Base-by-base conservation (phyloP, 1,140 invertebrate genomes). In the Camponotus pennsylvanicus region DNA sequence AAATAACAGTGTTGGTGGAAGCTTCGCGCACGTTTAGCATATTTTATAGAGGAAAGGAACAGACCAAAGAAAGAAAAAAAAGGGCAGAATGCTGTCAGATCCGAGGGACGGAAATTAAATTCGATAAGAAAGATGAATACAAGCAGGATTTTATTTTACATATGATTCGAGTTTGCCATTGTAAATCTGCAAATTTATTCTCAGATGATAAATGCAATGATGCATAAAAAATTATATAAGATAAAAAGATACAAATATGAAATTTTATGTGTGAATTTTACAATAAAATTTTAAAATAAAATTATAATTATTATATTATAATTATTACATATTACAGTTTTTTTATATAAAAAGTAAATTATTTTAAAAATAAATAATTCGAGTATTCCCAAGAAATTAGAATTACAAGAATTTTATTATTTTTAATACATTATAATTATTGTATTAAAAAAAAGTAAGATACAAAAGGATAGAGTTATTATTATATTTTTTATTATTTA, bases 1-100 rank as follows among this genome's bases (percentile, higher is more conserved):
- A 93, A 94, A 93, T 94, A 94, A 94, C 88, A 93, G 91, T 90
- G 88, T 89, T 79, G 87, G 66, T 79, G 86, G 79, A 85, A 76
- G 87, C 64, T 88, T 88, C 80, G 63, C 71, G 85, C 63, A 78
- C 89, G 90, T 93, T 93, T 93, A 93, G 91, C 92, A 92, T 92
- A 93, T 93, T 92, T 92, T 93, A 92, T 90, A 92, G 77, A 90
- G 76, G 83, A 80, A 59, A 80, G 69, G 37, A 69, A 52, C 42
- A 49, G 27, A 73, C 3, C 4, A 15, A 13, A 45, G 32, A 70
- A 18, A 57, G 40, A 64, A 15, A 59, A 73, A 64, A 64, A 63
- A 84, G 85, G 55, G 73, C 84, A 75, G 86, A 87, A 85, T 21
- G 34, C 63, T 34, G 40, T 79, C 34, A 70, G 34, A 82, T 77